phyloP scores from a whole-genome alignment of 2,113 vertebrate species.

The Naja naja region DNA sequence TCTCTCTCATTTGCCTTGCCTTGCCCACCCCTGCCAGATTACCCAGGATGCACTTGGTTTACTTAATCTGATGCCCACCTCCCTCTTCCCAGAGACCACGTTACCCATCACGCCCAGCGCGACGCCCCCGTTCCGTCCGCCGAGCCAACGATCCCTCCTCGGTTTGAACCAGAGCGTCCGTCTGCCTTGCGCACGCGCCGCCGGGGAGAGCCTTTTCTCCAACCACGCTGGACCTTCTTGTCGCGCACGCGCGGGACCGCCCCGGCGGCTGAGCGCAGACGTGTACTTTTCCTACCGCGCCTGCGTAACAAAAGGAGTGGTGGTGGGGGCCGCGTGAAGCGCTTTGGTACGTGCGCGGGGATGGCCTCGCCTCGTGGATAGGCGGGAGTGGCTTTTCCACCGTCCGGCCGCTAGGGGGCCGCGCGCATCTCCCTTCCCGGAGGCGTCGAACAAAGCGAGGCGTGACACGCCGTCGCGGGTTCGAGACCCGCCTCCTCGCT shows the following conservation, averaged over 20 bases:
- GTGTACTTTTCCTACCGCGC: background rate
- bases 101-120: constrained; percentile 62
- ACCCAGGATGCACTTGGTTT: background rate
- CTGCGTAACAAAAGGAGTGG: background rate
- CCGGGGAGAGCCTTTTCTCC: background rate
- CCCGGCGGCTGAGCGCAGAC: background rate
- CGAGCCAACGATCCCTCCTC: background rate
- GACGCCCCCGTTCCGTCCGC: background rate
- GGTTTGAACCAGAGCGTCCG: background rate
- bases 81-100: background rate
- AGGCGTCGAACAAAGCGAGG: background rate
- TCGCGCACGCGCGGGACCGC: constrained; percentile 1
- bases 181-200: background rate
- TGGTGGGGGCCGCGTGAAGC: too few species aligned
- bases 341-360: background rate
- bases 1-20: background rate
- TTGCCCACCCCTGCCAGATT: background rate
- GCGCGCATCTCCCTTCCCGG: too few species aligned
- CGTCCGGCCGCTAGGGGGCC: background rate
- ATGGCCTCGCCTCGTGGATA: rapidly evolving
- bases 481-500: background rate
- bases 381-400: background rate
- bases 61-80: background rate
- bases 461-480: rapidly evolving
- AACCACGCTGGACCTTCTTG: background rate